phyloP scores from a whole-genome alignment of 2,113 vertebrate species.

The Oryzias melastigma region DNA sequence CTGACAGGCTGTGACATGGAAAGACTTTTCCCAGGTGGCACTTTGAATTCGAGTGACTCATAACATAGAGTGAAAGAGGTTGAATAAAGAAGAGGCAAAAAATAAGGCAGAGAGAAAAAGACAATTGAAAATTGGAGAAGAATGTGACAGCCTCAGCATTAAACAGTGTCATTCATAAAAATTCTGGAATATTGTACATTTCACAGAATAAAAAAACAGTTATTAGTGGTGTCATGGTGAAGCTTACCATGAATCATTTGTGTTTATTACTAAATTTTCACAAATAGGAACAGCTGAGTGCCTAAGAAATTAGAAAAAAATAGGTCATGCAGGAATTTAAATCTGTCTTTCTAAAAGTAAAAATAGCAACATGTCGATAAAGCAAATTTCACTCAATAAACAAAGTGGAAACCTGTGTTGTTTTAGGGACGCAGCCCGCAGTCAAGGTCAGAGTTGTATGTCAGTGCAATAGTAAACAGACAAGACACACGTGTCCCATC shows the following conservation, averaged over 20 bases:
- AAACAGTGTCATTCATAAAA: background rate
- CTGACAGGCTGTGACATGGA: constrained; percentile 46
- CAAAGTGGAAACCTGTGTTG: constrained; percentile 14
- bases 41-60: constrained; percentile 40
- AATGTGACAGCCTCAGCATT: background rate
- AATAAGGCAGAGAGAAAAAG: constrained; percentile 10
- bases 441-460: constrained; percentile 39
- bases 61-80: constrained; percentile 19
- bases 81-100: background rate
- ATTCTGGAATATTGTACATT: too few relatives aligned
- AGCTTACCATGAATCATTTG: too few relatives aligned
- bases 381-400: constrained; percentile 5
- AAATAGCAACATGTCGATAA: background rate
- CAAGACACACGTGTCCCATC: constrained; percentile 47
- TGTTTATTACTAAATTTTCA: too few relatives aligned
- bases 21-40: constrained; percentile 45
- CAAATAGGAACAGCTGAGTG: too few relatives aligned
- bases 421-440: constrained; percentile 11
- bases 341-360: background rate
- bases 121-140: background rate
- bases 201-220: too few relatives aligned
- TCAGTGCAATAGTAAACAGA: constrained; percentile 45
- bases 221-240: too few relatives aligned
- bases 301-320: background rate
- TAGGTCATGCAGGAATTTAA: background rate